phyloP scores from a whole-genome alignment of 2,113 vertebrate species.

The Pseudois nayaur region DNA sequence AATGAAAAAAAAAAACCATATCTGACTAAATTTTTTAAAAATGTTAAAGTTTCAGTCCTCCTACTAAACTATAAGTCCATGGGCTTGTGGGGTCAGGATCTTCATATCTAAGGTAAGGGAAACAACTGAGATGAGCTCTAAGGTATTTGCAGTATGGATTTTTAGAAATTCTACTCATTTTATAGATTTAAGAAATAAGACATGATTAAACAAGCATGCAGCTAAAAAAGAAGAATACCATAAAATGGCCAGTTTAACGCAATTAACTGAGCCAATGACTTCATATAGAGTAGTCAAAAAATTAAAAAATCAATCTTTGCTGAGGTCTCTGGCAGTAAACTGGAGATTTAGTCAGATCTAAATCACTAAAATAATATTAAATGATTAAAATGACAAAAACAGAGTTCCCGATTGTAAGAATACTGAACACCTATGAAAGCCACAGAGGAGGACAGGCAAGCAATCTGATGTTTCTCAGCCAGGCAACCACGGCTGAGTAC shows the following conservation, averaged over 20 bases:
- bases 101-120: neutral
- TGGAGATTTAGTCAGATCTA: neutral
- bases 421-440: neutral
- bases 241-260: conserved; percentile 3
- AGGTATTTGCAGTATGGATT: neutral
- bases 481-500: conserved; percentile 12
- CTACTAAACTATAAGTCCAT: neutral
- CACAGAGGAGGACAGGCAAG: neutral
- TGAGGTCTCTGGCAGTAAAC: conserved; percentile 1
- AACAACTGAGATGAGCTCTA: neutral
- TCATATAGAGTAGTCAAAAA: neutral
- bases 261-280: neutral
- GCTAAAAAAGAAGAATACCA: neutral
- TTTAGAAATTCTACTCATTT: neutral
- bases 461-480: neutral
- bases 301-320: neutral
- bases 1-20: neutral
- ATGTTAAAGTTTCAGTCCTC: neutral
- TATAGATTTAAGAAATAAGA: neutral
- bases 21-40: neutral
- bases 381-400: neutral
- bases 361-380: conserved; percentile 17
- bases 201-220: neutral
- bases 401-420: neutral
- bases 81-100: neutral